Evolutionary conservation across 2,797 vertebrate species (phyloP).

Genomic region (Aplochiton taeniatus): DNA sequence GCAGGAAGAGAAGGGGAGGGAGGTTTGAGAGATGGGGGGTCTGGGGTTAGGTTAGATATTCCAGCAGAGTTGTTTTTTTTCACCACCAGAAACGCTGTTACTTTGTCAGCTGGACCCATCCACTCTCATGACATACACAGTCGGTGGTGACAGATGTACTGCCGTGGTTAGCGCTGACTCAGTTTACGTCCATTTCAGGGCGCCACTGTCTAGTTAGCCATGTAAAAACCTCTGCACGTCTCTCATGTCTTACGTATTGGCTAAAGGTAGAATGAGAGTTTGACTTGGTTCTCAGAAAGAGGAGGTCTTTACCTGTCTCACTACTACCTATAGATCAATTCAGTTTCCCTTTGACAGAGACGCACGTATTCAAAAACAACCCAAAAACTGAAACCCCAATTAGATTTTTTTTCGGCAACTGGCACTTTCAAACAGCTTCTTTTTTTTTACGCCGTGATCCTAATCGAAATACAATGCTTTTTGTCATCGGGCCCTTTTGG

Average conservation of each 20-base stretch:
- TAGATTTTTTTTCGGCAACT: conserved; percentile 31
- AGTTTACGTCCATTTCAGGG: not conserved
- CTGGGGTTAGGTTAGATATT: conserved; percentile 5
- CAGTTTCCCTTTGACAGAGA: conserved; percentile 38
- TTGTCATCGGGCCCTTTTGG: conserved; percentile 31
- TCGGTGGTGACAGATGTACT: not conserved
- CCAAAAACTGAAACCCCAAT: conserved; percentile 26
- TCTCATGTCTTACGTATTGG: conserved; percentile 14
- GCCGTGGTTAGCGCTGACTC: not conserved
- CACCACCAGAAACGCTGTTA: not conserved
- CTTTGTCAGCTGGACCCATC: not conserved
- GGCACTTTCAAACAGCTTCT: conserved; percentile 24
- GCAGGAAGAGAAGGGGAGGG: not conserved
- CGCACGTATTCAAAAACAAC: conserved; percentile 38
- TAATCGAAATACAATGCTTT: conserved; percentile 51
- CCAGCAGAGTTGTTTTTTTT: not conserved
- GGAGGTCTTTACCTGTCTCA: conserved; percentile 13
- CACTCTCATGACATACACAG: no score
- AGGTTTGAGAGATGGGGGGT: not conserved
- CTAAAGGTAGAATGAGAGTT: conserved; percentile 13
- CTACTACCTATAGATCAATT: conserved; percentile 18
- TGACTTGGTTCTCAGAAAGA: not conserved
- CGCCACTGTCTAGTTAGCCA: conserved; percentile 5
- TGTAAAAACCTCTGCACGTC: conserved; percentile 12
- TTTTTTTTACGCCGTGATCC: conserved; percentile 31